phyloP scores from a whole-genome alignment of 2,888 invertebrate species.

The Eupithecia subfuscata region DNA sequence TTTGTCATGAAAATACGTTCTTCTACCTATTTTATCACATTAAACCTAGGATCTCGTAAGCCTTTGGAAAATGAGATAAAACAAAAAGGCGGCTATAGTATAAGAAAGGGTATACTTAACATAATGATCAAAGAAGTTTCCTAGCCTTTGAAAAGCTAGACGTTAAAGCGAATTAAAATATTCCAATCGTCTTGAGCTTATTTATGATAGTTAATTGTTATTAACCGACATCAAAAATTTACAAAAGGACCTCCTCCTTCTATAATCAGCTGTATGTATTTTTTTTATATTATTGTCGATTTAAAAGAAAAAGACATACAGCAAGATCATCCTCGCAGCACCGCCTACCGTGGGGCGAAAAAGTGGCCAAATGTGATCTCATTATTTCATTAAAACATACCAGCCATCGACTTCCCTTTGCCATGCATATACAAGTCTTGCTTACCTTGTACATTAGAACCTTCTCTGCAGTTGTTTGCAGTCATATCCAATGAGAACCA shows the following conservation, averaged over 20 bases:
- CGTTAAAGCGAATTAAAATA: neutral
- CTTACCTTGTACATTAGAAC: neutral
- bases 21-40: neutral
- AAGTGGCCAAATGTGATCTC: neutral
- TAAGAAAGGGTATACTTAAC: neutral
- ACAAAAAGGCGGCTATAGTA: neutral
- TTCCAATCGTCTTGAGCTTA: neutral
- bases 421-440: neutral
- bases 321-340: neutral
- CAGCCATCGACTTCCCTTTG: neutral
- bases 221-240: too few relatives aligned
- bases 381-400: neutral
- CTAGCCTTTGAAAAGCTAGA: neutral
- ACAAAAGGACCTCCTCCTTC: too few relatives aligned
- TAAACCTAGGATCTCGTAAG: neutral
- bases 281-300: too few relatives aligned
- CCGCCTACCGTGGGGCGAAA: neutral
- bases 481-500: constrained; percentile 16
- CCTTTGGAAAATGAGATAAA: neutral
- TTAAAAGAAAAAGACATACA: too few relatives aligned
- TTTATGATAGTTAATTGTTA: neutral
- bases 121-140: neutral
- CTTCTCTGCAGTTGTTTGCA: constrained; percentile 13
- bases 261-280: too few relatives aligned
- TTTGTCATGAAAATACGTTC: neutral